These are phyloP conservation scores for Benitochromis conjunctus DNA, from an alignment of 2,113 vertebrate genomes.

Conservation along the genomic window DNA sequence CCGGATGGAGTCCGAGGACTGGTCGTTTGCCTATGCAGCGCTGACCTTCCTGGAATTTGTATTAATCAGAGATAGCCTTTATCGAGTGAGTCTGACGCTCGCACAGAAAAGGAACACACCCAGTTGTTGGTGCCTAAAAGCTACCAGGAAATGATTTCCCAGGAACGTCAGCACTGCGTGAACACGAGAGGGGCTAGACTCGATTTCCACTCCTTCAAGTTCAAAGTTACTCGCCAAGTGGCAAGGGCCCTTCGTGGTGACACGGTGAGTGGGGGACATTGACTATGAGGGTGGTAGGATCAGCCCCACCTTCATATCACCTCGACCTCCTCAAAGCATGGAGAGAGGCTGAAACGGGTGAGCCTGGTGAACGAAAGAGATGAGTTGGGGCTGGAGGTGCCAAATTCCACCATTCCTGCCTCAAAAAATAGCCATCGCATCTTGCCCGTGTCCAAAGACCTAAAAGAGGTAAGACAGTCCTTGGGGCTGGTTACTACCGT, in stretches of 20 bases:
- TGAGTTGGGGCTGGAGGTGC: background rate
- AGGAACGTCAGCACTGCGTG: background rate
- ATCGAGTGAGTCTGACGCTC: too few relatives aligned
- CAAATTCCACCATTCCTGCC: background rate
- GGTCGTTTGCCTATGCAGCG: rapidly evolving
- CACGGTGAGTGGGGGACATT: background rate
- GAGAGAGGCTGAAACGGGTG: background rate
- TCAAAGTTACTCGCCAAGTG: too few relatives aligned
- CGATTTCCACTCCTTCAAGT: background rate
- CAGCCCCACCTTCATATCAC: background rate
- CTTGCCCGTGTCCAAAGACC: background rate
- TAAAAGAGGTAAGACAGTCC: background rate
- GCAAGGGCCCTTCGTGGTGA: background rate
- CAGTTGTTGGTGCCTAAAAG: too few relatives aligned
- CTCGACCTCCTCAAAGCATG: background rate
- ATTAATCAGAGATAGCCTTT: too few relatives aligned
- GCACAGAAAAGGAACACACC: too few relatives aligned
- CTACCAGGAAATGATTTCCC: too few relatives aligned
- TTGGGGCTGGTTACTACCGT: background rate
- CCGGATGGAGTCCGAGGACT: background rate
- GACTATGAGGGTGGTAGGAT: background rate
- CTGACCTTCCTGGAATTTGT: too few relatives aligned
- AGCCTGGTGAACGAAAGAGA: background rate
- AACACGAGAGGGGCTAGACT: background rate
- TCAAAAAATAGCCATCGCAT: background rate